Conservation (phyloP, 2,888 invertebrate genomes). For the Metalampra italica region DNA sequence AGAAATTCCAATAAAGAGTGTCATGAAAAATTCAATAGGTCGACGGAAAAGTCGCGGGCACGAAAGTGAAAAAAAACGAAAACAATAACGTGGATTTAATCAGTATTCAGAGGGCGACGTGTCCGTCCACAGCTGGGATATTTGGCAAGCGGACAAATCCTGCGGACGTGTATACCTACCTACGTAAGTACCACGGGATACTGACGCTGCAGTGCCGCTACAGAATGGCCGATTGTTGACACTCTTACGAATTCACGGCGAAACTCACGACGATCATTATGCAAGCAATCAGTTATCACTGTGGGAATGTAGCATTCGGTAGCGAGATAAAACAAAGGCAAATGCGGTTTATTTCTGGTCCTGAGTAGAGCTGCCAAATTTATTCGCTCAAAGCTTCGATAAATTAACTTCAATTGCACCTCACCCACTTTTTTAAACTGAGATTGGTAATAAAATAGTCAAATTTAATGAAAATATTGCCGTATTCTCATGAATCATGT, state of each 20-base stretch:
- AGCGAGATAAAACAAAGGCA: slow-evolving; percentile 32
- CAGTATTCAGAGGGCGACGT: slow-evolving; percentile 64
- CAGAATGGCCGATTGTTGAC: slow-evolving; percentile 43
- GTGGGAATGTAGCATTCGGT: slow-evolving; percentile 20
- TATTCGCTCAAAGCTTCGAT: slow-evolving; percentile 37
- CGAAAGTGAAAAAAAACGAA: slow-evolving; percentile 67
- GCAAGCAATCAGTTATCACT: slow-evolving; percentile 29
- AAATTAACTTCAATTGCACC: slow-evolving; percentile 40
- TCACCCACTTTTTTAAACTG: slow-evolving; percentile 35
- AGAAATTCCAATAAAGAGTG: slow-evolving; percentile 55
- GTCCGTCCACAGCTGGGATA: slow-evolving; percentile 66
- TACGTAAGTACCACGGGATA: slow-evolving; percentile 34
- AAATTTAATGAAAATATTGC: slow-evolving; percentile 46
- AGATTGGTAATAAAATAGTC: slow-evolving; percentile 31
- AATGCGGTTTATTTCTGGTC: slow-evolving; percentile 40
- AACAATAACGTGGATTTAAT: slow-evolving; percentile 69
- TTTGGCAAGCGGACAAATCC: slow-evolving; percentile 67
- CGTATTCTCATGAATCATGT: slow-evolving; percentile 42
- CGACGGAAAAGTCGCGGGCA: slow-evolving; percentile 41
- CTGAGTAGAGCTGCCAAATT: slow-evolving; percentile 36
- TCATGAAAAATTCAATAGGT: slow-evolving; percentile 73
- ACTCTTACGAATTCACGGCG: slow-evolving; percentile 38
- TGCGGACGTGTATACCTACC: slow-evolving; percentile 31
- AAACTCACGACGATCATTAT: slow-evolving; percentile 52
- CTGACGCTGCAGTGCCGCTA: slow-evolving; percentile 33